phyloP scores from a whole-genome alignment of 30 jellyfish, hydroid and myxozoan species.

The Pseudorhiza aurosa region DNA sequence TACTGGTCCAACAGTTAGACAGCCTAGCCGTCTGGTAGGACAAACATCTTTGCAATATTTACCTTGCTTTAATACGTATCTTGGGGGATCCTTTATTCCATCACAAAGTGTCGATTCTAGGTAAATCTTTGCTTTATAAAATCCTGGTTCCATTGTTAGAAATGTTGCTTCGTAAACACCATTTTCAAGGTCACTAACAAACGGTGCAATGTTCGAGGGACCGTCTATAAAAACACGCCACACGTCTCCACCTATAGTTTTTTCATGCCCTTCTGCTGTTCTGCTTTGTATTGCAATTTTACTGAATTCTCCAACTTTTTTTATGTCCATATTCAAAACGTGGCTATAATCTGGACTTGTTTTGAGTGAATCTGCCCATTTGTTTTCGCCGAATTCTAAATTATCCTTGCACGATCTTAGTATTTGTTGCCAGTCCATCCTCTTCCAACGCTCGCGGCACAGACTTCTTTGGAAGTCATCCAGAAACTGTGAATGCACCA shows the following conservation, averaged over 20 bases:
- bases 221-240: conserved; percentile 92
- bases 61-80: conserved; percentile 77
- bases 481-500: conserved; percentile 46
- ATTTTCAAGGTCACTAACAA: conserved; percentile 82
- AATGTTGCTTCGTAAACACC: conserved; percentile 92
- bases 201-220: conserved; percentile 82
- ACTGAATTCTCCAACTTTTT: conserved; percentile 90
- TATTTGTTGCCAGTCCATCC: conserved; percentile 96
- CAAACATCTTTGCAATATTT: too few species aligned
- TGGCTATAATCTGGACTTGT: conserved; percentile 96
- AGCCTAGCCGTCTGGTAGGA: too few species aligned
- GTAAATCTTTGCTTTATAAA: conserved; percentile 82
- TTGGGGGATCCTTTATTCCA: conserved; percentile 91
- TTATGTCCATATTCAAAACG: conserved; percentile 69
- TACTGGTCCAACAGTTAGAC: too few species aligned
- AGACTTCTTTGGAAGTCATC: conserved; percentile 89
- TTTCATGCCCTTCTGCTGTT: conserved; percentile 81
- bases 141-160: conserved; percentile 88
- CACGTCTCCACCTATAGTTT: conserved; percentile 88
- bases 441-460: conserved; percentile 90
- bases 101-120: conserved; percentile 95
- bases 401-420: conserved; percentile 84
- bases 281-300: conserved; percentile 87
- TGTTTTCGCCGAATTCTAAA: conserved; percentile 69
- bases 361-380: conserved; percentile 65